Conservation (phyloP, 1,140 invertebrate species). For the Bathynomus jamesi region DNA sequence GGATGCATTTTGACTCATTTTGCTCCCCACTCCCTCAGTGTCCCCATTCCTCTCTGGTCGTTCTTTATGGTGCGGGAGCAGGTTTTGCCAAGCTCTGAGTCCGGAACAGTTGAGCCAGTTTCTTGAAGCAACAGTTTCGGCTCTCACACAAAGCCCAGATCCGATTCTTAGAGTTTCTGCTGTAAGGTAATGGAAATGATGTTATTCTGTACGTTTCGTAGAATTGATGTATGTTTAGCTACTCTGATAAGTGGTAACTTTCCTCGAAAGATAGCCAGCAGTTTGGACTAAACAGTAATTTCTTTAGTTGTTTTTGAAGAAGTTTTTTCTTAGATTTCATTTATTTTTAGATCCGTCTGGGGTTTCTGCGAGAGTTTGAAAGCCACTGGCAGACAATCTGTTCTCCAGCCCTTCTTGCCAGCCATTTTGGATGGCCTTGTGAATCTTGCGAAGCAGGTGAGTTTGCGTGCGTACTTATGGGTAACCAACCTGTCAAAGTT, state of each 20-base stretch:
- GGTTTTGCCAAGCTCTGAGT: slow-evolving; percentile 55
- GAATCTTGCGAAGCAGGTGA: slow-evolving; percentile 46
- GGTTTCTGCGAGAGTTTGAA: slow-evolving; percentile 54
- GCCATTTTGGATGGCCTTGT: slow-evolving; percentile 50
- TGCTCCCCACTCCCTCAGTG: slow-evolving; percentile 41
- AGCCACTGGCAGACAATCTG: slow-evolving; percentile 31
- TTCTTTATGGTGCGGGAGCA: slow-evolving; percentile 61
- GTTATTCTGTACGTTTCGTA: not conserved
- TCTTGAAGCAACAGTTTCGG: slow-evolving; percentile 56
- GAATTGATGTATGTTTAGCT: not conserved
- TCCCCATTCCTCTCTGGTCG: slow-evolving; percentile 63
- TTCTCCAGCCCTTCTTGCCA: slow-evolving; percentile 48
- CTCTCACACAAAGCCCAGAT: slow-evolving; percentile 51
- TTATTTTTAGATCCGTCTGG: slow-evolving; percentile 48
- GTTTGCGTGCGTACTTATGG: too few relatives aligned
- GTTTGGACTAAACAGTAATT: too few relatives aligned
- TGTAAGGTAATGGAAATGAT: slow-evolving; percentile 41
- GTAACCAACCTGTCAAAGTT: too few relatives aligned
- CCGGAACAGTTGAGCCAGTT: slow-evolving; percentile 52
- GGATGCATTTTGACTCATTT: slow-evolving; percentile 6
- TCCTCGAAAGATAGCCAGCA: too few relatives aligned
- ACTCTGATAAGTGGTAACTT: too few relatives aligned
- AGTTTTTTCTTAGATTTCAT: too few relatives aligned
- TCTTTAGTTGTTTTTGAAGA: too few relatives aligned
- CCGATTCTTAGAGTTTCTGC: slow-evolving; percentile 48